Evolutionary conservation across 1,140 invertebrate species (phyloP).

Genomic region (Holotrichia oblita): DNA sequence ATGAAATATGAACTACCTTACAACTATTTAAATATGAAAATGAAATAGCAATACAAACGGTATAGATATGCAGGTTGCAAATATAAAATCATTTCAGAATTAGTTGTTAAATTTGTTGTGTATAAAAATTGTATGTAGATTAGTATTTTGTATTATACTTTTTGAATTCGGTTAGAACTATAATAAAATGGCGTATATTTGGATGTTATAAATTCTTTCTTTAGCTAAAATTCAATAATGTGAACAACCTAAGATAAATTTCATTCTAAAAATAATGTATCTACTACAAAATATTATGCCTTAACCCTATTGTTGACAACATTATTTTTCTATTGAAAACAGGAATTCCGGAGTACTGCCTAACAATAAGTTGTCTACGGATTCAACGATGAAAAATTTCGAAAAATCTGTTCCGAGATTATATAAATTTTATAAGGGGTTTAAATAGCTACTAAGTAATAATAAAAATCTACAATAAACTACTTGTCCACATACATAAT

Average conservation of each 20-base stretch:
- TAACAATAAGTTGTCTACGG: no score
- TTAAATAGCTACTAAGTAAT: no score
- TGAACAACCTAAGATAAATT: background rate
- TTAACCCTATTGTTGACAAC: background rate
- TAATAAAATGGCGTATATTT: slow-evolving; percentile 64
- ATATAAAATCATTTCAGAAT: slow-evolving; percentile 40
- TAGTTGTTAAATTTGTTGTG: slow-evolving; percentile 58
- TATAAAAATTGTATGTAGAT: slow-evolving; percentile 56
- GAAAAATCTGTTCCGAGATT: no score
- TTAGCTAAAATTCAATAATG: slow-evolving; percentile 38
- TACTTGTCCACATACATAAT: no score
- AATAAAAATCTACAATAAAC: no score
- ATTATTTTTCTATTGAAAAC: background rate
- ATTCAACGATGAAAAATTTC: no score
- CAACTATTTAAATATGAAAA: slow-evolving; percentile 14
- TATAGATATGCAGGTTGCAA: slow-evolving; percentile 40
- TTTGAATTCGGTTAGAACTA: slow-evolving; percentile 61
- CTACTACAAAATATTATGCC: background rate
- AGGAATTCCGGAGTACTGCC: no score
- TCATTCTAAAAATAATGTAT: background rate
- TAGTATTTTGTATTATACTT: slow-evolving; percentile 62
- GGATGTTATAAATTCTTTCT: slow-evolving; percentile 58
- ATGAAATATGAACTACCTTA: slow-evolving; percentile 40
- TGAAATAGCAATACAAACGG: slow-evolving; percentile 50
- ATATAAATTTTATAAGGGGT: no score